Evolutionary conservation across 2,113 vertebrate genomes (phyloP).

Genomic region (Asarcornis scutulata): DNA sequence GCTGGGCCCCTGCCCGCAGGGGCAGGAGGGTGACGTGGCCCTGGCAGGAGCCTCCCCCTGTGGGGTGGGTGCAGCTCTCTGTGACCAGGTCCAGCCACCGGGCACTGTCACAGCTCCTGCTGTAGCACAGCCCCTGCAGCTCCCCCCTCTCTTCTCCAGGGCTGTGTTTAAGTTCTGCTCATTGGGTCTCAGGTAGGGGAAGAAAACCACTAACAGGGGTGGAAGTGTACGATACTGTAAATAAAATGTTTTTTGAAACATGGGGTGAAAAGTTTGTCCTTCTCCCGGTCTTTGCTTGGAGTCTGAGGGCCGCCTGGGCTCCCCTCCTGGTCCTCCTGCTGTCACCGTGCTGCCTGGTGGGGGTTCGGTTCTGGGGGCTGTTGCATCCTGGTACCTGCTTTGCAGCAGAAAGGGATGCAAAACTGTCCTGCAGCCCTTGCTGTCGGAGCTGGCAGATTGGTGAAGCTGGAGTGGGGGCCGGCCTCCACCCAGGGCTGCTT

Average conservation of each 20-base stretch:
- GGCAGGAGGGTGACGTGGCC: fast-evolving
- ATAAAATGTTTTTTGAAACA: constrained; percentile 63
- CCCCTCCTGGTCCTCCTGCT: not conserved
- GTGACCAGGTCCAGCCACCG: not conserved
- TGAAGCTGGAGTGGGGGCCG: fast-evolving
- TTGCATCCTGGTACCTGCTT: not conserved
- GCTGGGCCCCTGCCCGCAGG: no score
- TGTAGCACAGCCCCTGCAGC: fast-evolving
- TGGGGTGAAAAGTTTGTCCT: fast-evolving
- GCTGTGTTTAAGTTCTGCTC: not conserved
- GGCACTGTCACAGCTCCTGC: fast-evolving
- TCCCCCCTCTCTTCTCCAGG: not conserved
- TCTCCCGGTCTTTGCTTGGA: fast-evolving
- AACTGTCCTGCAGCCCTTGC: not conserved
- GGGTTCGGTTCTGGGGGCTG: not conserved
- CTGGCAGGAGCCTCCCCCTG: not conserved
- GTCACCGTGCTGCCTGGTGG: not conserved
- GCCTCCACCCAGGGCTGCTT: not conserved
- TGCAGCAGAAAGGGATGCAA: not conserved
- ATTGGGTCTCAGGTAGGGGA: not conserved
- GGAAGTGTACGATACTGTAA: constrained; percentile 46
- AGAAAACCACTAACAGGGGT: not conserved
- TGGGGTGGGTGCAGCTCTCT: not conserved
- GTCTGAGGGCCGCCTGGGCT: not conserved
- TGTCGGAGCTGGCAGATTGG: not conserved